These are phyloP conservation scores for Hyalella azteca DNA, from an alignment of 2,888 invertebrate species.

Conservation along the genomic window DNA sequence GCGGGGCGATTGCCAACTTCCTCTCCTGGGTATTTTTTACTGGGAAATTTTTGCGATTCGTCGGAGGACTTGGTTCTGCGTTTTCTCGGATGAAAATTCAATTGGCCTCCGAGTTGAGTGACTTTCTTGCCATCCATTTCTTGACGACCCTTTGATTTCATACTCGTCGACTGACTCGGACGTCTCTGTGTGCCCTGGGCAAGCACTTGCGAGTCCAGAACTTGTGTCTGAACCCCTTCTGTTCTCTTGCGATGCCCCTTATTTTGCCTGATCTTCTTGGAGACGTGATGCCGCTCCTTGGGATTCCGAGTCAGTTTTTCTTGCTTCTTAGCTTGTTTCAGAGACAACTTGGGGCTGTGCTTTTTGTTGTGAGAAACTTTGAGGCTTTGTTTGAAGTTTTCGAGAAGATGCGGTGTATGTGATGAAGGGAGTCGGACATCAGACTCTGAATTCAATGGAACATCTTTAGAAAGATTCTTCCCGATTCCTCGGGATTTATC, in stretches of 20 bases:
- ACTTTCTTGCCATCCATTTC: constrained; percentile 27
- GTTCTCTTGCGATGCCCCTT: constrained; percentile 29
- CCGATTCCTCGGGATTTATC: background rate
- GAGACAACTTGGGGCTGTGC: constrained; percentile 31
- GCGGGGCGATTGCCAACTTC: background rate
- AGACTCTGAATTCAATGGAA: background rate
- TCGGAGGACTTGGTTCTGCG: constrained; percentile 1
- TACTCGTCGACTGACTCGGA: background rate
- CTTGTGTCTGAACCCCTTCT: constrained; percentile 20
- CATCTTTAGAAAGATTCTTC: background rate
- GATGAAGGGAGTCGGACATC: constrained; percentile 12
- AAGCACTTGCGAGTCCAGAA: constrained; percentile 21
- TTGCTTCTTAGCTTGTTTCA: constrained; percentile 34
- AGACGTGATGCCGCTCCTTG: constrained; percentile 34
- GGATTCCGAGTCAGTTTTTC: constrained; percentile 33
- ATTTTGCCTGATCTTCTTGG: constrained; percentile 31
- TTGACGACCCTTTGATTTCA: constrained; percentile 36
- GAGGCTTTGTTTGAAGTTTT: constrained; percentile 37
- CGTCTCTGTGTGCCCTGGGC: constrained; percentile 3
- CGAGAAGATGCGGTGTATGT: constrained; percentile 28
- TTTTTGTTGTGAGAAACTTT: constrained; percentile 36
- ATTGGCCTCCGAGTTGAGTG: constrained; percentile 14
- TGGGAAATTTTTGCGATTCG: constrained; percentile 19
- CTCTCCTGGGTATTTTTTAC: background rate
- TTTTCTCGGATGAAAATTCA: constrained; percentile 8